A percentile compares a stretch with the other conserved stretches of the same genome.
Conservation (phyloP, 30 jellyfish, hydroid and myxozoan species). For the Sanderia malayensis region DNA sequence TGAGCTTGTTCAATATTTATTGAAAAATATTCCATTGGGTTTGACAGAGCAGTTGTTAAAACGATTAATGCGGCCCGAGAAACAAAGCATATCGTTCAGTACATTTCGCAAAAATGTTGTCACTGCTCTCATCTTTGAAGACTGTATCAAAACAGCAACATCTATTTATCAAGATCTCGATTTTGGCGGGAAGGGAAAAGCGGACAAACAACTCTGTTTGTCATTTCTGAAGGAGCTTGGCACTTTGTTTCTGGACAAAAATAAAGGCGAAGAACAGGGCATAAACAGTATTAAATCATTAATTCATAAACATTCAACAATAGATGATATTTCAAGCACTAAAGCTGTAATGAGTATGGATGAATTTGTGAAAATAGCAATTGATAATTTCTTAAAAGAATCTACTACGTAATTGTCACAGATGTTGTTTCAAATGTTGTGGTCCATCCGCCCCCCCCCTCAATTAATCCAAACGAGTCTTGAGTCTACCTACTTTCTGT, state of each 20-base stretch:
- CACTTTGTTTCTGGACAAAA: background rate
- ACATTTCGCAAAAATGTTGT: slow-evolving; percentile 30
- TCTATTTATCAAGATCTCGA: slow-evolving; percentile 51
- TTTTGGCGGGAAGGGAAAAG: slow-evolving; percentile 41
- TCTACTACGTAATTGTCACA: no score
- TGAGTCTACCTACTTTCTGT: no score
- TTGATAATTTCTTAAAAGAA: background rate
- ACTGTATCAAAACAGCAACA: slow-evolving; percentile 21
- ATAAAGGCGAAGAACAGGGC: background rate
- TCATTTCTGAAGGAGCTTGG: slow-evolving; percentile 16
- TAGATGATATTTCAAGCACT: background rate
- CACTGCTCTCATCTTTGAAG: slow-evolving; percentile 35
- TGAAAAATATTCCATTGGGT: slow-evolving; percentile 27
- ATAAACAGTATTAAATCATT: background rate
- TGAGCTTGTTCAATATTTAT: slow-evolving; percentile 29
- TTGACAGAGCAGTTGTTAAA: slow-evolving; percentile 34
- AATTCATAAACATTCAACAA: background rate
- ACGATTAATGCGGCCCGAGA: slow-evolving; percentile 41
- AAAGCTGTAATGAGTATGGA: slow-evolving; percentile 16
- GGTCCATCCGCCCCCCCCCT: no score
- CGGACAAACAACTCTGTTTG: slow-evolving; percentile 37
- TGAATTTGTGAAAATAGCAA: background rate
- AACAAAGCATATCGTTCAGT: slow-evolving; percentile 34
- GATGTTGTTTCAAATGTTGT: no score
- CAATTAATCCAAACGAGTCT: no score